Evolutionary conservation across 2,113 vertebrate species (phyloP).

Genomic region (Cichladusa arquata): DNA sequence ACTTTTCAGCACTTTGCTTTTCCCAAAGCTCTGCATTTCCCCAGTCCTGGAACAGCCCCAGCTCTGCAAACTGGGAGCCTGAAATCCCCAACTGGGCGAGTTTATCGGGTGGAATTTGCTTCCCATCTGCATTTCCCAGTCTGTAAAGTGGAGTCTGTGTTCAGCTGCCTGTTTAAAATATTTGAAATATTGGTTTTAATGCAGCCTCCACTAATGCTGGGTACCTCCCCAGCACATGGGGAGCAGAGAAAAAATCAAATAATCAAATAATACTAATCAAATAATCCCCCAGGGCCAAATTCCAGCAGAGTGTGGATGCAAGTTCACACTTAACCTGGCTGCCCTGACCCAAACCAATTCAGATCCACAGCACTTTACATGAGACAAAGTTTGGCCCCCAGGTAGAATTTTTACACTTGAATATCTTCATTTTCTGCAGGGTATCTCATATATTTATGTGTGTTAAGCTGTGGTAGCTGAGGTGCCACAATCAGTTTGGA

Average conservation of each 20-base stretch:
- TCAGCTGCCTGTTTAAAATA: not conserved
- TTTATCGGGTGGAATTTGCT: not conserved
- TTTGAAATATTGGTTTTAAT: not conserved
- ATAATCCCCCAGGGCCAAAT: not conserved
- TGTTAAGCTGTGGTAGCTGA: not conserved
- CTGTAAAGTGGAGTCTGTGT: no score
- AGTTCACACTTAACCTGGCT: not conserved
- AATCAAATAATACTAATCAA: no score
- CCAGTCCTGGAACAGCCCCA: rapidly evolving
- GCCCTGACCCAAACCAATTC: not conserved
- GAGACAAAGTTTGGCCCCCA: not conserved
- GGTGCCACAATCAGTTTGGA: not conserved
- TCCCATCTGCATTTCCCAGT: not conserved
- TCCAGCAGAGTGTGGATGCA: not conserved
- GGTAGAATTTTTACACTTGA: not conserved
- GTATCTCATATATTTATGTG: rapidly evolving
- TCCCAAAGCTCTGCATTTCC: not conserved
- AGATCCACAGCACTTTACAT: not conserved
- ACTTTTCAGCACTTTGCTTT: not conserved
- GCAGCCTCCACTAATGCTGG: not conserved
- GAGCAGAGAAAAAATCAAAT: not conserved
- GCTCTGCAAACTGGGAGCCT: not conserved
- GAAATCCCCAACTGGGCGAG: no score
- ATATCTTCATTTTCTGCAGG: not conserved
- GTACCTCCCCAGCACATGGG: rapidly evolving